A percentile compares a stretch with the other conserved stretches of the same genome.
phyloP scores from a whole-genome alignment of 2,888 invertebrate species.

The Miltochrista miniata region DNA sequence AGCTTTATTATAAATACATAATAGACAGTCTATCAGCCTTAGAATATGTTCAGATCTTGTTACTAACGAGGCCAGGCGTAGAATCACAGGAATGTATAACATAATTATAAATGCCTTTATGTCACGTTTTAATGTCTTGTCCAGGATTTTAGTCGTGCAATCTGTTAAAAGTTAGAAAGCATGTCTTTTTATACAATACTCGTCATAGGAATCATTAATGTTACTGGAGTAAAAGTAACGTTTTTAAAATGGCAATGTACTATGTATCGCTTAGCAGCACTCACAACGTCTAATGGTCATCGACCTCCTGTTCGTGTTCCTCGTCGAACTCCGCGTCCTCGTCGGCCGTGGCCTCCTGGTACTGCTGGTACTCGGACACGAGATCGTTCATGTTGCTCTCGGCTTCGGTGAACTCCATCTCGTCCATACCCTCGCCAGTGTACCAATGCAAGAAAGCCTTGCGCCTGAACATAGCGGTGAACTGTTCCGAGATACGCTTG shows the following conservation, averaged over 20 bases:
- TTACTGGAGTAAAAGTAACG: slow-evolving; percentile 72
- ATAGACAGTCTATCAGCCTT: slow-evolving; percentile 74
- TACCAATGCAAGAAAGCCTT: slow-evolving; percentile 99
- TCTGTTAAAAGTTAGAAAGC: slow-evolving; percentile 83
- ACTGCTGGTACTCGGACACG: slow-evolving; percentile 96
- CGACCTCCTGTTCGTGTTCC: slow-evolving; percentile 88
- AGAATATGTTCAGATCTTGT: slow-evolving; percentile 68
- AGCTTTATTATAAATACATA: slow-evolving; percentile 55
- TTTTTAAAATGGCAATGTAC: slow-evolving; percentile 73
- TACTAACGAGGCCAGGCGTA: slow-evolving; percentile 56
- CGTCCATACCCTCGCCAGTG: slow-evolving; percentile 95
- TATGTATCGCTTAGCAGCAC: slow-evolving; percentile 43
- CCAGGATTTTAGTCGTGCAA: slow-evolving; percentile 73
- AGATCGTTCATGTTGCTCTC: slow-evolving; percentile 98
- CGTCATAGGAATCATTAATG: slow-evolving; percentile 72
- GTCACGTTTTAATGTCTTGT: slow-evolving; percentile 55
- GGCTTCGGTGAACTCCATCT: slow-evolving; percentile 97
- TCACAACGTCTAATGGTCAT: slow-evolving; percentile 72
- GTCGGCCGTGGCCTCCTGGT: slow-evolving; percentile 94
- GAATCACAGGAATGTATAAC: slow-evolving; percentile 69
- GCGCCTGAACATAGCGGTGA: slow-evolving; percentile 97
- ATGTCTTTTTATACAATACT: slow-evolving; percentile 65
- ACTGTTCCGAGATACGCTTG: slow-evolving; percentile 95
- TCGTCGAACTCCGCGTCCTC: slow-evolving; percentile 93
- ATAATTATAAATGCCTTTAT: slow-evolving; percentile 47